These are phyloP conservation scores for Sebastes trivittatus DNA, from an alignment of 2,797 vertebrate species.

Conservation along the genomic window DNA sequence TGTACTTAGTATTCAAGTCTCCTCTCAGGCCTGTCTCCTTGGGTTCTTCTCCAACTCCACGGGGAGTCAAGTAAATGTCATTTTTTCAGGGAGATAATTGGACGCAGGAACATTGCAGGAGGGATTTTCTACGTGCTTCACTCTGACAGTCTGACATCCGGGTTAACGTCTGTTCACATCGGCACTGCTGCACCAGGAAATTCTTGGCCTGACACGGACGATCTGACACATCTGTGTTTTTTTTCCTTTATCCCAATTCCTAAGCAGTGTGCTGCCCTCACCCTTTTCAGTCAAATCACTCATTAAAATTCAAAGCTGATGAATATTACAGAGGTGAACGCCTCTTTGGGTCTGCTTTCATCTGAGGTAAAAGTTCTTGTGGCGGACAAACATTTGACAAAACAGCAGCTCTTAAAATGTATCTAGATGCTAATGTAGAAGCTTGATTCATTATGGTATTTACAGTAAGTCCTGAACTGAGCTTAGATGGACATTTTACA, in stretches of 20 bases:
- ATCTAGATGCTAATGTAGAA: not conserved
- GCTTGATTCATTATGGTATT: not conserved
- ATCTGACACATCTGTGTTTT: slow-evolving; percentile 32
- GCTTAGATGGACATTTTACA: not conserved
- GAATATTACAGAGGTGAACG: slow-evolving; percentile 45
- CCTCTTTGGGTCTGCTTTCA: slow-evolving; percentile 18
- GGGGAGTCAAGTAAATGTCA: slow-evolving; percentile 60
- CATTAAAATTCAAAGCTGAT: slow-evolving; percentile 56
- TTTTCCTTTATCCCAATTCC: not conserved
- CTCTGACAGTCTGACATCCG: slow-evolving; percentile 65
- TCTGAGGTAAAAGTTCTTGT: slow-evolving; percentile 11
- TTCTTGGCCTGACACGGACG: slow-evolving; percentile 15
- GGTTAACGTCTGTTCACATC: slow-evolving; percentile 51
- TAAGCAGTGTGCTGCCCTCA: slow-evolving; percentile 10
- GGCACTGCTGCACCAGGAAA: slow-evolving; percentile 9
- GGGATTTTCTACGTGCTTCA: slow-evolving; percentile 37
- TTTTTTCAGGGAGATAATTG: slow-evolving; percentile 73
- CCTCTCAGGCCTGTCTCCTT: slow-evolving; percentile 43
- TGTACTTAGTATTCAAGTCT: slow-evolving; percentile 59
- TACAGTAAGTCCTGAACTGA: not conserved
- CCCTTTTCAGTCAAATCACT: slow-evolving; percentile 51
- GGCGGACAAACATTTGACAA: slow-evolving; percentile 14
- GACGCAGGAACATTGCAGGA: slow-evolving; percentile 53
- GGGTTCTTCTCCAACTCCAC: slow-evolving; percentile 28
- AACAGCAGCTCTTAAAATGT: not conserved